Conservation (phyloP, 2,888 invertebrate species). For the Cryptus viduatorius region DNA sequence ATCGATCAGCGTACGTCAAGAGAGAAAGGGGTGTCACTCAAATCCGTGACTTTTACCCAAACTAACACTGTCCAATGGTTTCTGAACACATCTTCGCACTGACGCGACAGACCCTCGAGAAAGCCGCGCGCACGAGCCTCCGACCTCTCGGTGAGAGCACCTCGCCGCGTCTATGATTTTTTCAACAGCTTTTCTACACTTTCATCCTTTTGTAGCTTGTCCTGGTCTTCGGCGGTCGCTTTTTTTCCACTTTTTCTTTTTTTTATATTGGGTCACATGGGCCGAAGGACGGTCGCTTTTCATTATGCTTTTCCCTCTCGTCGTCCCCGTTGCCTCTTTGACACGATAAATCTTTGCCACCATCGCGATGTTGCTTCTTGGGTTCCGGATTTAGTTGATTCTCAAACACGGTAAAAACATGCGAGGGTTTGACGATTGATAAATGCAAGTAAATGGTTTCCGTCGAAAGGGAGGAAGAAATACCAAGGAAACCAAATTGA, state of each 20-base stretch:
- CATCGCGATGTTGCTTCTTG: neutral
- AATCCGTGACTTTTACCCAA: slow-evolving; percentile 60
- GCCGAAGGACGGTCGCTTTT: neutral
- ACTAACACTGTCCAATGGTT: slow-evolving; percentile 25
- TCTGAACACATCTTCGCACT: slow-evolving; percentile 24
- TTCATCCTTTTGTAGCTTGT: neutral
- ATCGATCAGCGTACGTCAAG: slow-evolving; percentile 72
- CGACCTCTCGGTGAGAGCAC: neutral
- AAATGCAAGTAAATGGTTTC: too few relatives aligned
- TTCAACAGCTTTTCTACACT: slow-evolving; percentile 8
- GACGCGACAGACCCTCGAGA: slow-evolving; percentile 12
- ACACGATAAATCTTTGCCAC: neutral
- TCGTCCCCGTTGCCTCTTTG: neutral
- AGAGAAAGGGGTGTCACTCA: slow-evolving; percentile 47
- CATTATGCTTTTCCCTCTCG: neutral
- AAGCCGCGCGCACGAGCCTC: slow-evolving; percentile 1
- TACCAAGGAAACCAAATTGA: too few relatives aligned
- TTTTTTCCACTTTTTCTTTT: neutral
- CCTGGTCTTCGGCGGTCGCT: neutral
- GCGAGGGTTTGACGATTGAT: too few relatives aligned
- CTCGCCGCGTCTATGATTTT: neutral
- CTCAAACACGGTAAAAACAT: too few relatives aligned
- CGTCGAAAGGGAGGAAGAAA: too few relatives aligned
- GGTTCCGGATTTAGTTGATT: too few relatives aligned
- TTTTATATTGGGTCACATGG: neutral